A percentile compares a stretch with the other conserved stretches of the same genome.
Evolutionary conservation across 1,140 invertebrate species (phyloP).

Genomic region (Steinernema khuongi): DNA sequence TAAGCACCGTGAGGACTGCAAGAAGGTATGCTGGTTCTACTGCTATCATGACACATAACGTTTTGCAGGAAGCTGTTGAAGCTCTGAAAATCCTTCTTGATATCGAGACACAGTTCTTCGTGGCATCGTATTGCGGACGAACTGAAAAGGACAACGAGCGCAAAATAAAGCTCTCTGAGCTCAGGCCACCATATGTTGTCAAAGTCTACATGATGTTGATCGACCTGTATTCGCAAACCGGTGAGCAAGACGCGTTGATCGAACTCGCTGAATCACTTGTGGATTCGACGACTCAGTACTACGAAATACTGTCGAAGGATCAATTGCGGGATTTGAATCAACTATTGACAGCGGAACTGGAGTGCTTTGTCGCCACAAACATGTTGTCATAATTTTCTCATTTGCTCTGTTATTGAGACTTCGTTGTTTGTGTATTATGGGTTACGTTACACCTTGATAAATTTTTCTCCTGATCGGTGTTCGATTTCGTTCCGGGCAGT

Average conservation of each 20-base stretch:
- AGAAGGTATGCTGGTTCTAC: not conserved
- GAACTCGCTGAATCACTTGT: not conserved
- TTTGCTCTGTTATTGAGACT: not conserved
- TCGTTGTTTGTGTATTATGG: not conserved
- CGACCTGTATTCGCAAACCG: not conserved
- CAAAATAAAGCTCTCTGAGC: not conserved
- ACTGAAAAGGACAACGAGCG: not conserved
- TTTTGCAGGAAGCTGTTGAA: not conserved
- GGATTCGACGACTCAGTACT: not conserved
- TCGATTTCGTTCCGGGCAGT: too few species aligned
- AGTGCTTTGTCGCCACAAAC: not conserved
- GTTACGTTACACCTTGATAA: not conserved
- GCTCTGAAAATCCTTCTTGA: too few species aligned
- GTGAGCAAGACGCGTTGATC: not conserved
- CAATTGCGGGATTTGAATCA: not conserved
- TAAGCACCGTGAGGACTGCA: not conserved
- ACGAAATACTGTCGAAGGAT: not conserved
- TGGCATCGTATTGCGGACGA: not conserved
- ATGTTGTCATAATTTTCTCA: conserved; percentile 5
- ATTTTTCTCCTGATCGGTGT: too few species aligned
- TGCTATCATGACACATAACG: not conserved
- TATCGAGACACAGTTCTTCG: not conserved
- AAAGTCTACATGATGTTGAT: conserved; percentile 3
- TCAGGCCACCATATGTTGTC: not conserved
- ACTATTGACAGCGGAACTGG: not conserved